Conservation (phyloP, 2,888 invertebrate species). For the Epistrophe eligans region DNA sequence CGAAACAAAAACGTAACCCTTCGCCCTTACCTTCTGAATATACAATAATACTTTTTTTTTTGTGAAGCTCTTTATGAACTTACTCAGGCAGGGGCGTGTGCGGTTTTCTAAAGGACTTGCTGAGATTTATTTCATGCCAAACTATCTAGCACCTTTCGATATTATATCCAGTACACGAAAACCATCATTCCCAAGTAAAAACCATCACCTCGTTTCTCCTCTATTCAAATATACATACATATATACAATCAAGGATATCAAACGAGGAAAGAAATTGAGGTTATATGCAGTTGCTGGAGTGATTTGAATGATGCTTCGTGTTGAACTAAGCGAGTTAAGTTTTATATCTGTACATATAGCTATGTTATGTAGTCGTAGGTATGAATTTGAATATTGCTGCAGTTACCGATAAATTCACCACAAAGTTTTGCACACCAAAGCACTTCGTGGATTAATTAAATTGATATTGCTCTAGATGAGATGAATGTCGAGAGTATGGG, state of each 20-base stretch:
- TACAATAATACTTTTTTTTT: slow-evolving; percentile 14
- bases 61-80: slow-evolving; percentile 30
- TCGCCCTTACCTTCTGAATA: slow-evolving; percentile 38
- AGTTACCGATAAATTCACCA: slow-evolving; percentile 27
- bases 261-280: slow-evolving; percentile 67
- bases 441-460: slow-evolving; percentile 63
- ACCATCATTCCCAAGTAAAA: slow-evolving; percentile 12
- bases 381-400: slow-evolving; percentile 25
- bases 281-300: slow-evolving; percentile 56
- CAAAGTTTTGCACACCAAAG: slow-evolving; percentile 32
- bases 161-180: neutral
- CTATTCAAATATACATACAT: slow-evolving; percentile 34
- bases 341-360: slow-evolving; percentile 3
- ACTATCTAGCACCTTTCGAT: slow-evolving; percentile 25
- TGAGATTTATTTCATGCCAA: slow-evolving; percentile 57
- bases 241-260: slow-evolving; percentile 51
- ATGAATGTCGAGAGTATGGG: slow-evolving; percentile 15
- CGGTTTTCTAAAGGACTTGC: slow-evolving; percentile 36
- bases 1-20: slow-evolving; percentile 37
- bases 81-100: neutral
- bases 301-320: slow-evolving; percentile 60
- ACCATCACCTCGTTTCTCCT: slow-evolving; percentile 1
- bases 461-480: slow-evolving; percentile 48
- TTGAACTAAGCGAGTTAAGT: slow-evolving; percentile 49
- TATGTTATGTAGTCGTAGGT: neutral